A percentile compares a stretch with the other conserved stretches of the same genome.
phyloP scores from a whole-genome alignment of 2,797 vertebrate species.

The Ptychobarbus kaznakovi region DNA sequence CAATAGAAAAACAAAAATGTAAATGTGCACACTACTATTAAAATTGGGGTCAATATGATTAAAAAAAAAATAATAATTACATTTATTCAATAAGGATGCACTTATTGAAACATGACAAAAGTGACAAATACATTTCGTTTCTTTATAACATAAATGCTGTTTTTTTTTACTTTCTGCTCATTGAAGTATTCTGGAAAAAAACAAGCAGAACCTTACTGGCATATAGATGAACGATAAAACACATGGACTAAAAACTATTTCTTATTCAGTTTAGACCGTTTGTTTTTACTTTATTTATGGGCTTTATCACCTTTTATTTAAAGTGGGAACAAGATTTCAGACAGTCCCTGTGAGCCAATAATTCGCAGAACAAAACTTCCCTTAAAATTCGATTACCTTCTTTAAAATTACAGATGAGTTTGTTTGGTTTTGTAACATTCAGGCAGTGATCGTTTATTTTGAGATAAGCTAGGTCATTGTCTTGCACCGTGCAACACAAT shows the following conservation, averaged over 20 bases:
- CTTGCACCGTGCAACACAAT: neutral
- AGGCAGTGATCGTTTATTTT: neutral
- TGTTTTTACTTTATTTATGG: neutral
- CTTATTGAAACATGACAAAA: neutral
- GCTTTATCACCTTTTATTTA: neutral
- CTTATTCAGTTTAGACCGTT: neutral
- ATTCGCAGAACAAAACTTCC: neutral
- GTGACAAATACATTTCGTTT: neutral
- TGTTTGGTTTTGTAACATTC: conserved; percentile 2
- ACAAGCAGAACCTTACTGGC: neutral
- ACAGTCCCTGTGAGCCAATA: neutral
- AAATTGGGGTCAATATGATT: neutral
- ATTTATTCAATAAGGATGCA: neutral
- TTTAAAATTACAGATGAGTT: neutral
- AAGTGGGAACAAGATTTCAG: neutral
- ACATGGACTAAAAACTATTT: neutral
- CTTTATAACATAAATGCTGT: neutral
- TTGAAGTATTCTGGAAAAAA: neutral
- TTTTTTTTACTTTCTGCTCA: neutral
- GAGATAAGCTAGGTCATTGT: neutral
- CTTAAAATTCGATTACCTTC: neutral
- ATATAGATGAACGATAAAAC: neutral
- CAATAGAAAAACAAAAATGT: neutral
- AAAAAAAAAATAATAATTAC: no score
- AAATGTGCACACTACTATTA: neutral